phyloP scores from a whole-genome alignment of 30 jellyfish, hydroid and myxozoan species.

The Aurelia sp. region DNA sequence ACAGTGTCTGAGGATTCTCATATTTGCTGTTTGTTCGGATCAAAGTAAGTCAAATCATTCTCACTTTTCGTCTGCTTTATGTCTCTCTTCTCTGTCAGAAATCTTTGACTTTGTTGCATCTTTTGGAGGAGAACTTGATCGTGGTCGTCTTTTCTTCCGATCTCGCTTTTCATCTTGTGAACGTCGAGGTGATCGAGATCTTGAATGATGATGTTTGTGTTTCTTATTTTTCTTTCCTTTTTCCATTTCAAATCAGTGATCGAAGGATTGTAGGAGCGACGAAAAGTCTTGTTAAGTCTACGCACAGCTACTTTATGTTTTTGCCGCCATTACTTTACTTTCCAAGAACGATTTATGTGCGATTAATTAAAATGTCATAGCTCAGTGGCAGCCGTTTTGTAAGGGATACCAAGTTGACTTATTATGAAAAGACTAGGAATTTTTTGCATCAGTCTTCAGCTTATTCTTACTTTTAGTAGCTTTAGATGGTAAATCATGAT shows the following conservation, averaged over 20 bases:
- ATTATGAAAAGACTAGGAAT: no score
- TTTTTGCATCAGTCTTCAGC: no score
- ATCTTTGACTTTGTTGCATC: constrained; percentile 3
- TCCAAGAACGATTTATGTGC: no score
- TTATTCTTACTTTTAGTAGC: no score
- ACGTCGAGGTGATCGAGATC: constrained; percentile 49
- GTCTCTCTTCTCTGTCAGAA: constrained; percentile 1
- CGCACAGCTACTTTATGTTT: not conserved
- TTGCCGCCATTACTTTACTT: constrained; percentile 13
- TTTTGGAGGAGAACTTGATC: constrained; percentile 21
- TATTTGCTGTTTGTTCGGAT: no score
- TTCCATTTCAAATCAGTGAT: constrained; percentile 12
- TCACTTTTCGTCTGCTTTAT: constrained; percentile 54
- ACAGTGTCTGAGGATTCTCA: no score
- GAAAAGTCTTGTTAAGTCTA: not conserved
- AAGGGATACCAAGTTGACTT: no score
- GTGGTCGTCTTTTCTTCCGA: constrained; percentile 2
- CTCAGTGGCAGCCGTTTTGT: no score
- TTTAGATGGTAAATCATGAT: no score
- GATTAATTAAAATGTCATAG: no score
- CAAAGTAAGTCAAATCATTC: not conserved
- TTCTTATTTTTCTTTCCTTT: constrained; percentile 6
- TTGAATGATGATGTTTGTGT: constrained; percentile 20
- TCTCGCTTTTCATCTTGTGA: not conserved
- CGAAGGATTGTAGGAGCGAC: not conserved